Conservation (phyloP, 2,113 vertebrate genomes). For the Tachysurus vachellii region DNA sequence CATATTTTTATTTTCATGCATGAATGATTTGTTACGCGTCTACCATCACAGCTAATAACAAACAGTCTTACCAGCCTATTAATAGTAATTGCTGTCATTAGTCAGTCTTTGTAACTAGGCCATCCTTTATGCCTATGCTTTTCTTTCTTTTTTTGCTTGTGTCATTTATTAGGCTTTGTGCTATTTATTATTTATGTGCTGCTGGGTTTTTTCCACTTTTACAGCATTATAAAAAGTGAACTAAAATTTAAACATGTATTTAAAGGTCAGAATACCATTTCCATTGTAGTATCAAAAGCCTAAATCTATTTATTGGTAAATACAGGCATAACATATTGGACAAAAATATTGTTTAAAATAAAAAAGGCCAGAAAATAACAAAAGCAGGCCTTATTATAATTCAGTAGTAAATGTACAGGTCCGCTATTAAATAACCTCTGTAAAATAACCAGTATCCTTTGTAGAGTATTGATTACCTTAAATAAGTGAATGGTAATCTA, state of each 20-base stretch:
- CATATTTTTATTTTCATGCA: conserved; percentile 24
- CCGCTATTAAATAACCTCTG: neutral
- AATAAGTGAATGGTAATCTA: neutral
- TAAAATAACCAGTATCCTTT: neutral
- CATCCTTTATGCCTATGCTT: conserved; percentile 17
- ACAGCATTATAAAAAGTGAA: neutral
- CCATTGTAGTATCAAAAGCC: neutral
- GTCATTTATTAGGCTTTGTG: neutral
- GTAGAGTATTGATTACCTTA: neutral
- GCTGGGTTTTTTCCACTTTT: neutral
- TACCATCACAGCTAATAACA: conserved; percentile 35
- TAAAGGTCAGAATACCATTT: neutral
- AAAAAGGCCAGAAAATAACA: neutral
- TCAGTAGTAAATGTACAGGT: neutral
- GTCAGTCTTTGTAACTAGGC: conserved; percentile 29
- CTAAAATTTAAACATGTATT: neutral
- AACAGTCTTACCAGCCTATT: conserved; percentile 29
- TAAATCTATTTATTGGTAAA: neutral
- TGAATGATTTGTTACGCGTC: conserved; percentile 40
- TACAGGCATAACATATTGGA: too few species aligned
- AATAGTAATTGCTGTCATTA: conserved; percentile 46
- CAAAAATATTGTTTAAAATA: neutral
- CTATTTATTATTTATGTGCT: neutral
- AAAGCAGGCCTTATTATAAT: neutral
- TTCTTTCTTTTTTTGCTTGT: neutral